Evolutionary conservation across 2,113 vertebrate genomes (phyloP), one percentile per base, ranked within the genome.

Genomic region (Nycticryphes semicollaris): DNA sequence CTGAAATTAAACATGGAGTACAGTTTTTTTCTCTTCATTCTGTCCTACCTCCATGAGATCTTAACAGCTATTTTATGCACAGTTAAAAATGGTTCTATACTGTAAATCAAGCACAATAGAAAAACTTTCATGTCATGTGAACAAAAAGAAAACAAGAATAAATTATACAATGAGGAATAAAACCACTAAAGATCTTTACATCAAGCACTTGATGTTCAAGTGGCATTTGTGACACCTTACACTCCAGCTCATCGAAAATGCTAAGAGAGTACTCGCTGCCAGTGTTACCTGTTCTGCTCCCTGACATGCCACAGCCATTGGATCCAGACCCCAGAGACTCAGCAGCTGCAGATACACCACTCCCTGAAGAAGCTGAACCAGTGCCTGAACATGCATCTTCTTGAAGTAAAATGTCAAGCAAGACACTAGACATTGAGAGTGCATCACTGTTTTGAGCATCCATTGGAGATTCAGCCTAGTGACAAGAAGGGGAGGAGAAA

Each of bases 261-360:
- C 41, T n/a, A 53, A 4, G 15, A 70, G 69, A 17, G n/a, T 3
- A 31, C 54, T 91, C 4, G 9, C 39, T 72, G 77, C 69, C 53
- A 31, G 27, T 4, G 35, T 91, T 97, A 99, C 99, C 99, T 98
- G 98, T 98, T 96, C 98, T 97, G 62, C 99, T 99, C 39, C 96
- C 98, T 22, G 98, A 99, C 7, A 97, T 98, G 8, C 91, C 96
- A 20, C 98, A 98, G 95, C 98, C 98, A 28, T 98, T 98, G 24
- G 98, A 99, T 10, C 98, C 97, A 5, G 99, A 99, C 47, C 98
- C 99, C 96, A 99, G 98, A 24, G 99, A 99, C 15, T 98, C 98
- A 0, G 98, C 97, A 85, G 97, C 89, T 79, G 97, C 97, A 9
- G 98, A 98, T 4, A 96, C 95, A 11, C 94, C 96, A 1, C 98